phyloP scores from a whole-genome alignment of 2,888 invertebrate species.

The Scaeva pyrastri region DNA sequence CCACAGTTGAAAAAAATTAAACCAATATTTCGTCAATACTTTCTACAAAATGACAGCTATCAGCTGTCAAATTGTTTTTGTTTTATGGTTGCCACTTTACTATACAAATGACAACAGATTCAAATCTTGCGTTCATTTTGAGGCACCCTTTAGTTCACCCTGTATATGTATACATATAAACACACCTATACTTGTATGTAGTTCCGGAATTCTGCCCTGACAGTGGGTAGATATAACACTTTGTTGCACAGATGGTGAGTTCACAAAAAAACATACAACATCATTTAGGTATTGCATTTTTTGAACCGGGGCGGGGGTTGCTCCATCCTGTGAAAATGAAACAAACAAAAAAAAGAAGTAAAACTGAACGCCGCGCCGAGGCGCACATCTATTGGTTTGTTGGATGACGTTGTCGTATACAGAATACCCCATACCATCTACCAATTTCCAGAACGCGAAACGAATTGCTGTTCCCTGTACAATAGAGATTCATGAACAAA shows the following conservation, averaged over 20 bases:
- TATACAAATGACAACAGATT: too few species aligned
- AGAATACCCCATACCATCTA: slow-evolving; percentile 38
- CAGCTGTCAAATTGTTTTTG: too few species aligned
- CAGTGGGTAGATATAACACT: slow-evolving; percentile 31
- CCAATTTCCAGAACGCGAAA: slow-evolving; percentile 58
- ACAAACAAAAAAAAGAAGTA: not conserved
- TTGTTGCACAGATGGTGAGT: slow-evolving; percentile 18
- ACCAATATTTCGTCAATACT: too few species aligned
- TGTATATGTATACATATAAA: not conserved
- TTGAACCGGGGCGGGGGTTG: slow-evolving; percentile 9
- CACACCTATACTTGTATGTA: not conserved
- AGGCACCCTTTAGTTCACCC: not conserved
- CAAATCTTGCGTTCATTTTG: not conserved
- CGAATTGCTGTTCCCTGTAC: slow-evolving; percentile 46
- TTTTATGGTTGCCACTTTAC: too few species aligned
- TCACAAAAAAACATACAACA: not conserved
- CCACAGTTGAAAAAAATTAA: too few species aligned
- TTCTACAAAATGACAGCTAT: too few species aligned
- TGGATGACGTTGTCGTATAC: slow-evolving; percentile 27
- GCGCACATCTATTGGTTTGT: slow-evolving; percentile 20
- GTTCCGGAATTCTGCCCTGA: slow-evolving; percentile 5
- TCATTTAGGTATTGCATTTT: slow-evolving; percentile 6
- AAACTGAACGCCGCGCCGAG: not conserved
- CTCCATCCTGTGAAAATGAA: slow-evolving; percentile 15
- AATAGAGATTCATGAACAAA: slow-evolving; percentile 30